Evolutionary conservation across 2,113 vertebrate species (phyloP), one percentile per base, ranked within the genome.

Genomic region (Syngnathoides biaculeatus): DNA sequence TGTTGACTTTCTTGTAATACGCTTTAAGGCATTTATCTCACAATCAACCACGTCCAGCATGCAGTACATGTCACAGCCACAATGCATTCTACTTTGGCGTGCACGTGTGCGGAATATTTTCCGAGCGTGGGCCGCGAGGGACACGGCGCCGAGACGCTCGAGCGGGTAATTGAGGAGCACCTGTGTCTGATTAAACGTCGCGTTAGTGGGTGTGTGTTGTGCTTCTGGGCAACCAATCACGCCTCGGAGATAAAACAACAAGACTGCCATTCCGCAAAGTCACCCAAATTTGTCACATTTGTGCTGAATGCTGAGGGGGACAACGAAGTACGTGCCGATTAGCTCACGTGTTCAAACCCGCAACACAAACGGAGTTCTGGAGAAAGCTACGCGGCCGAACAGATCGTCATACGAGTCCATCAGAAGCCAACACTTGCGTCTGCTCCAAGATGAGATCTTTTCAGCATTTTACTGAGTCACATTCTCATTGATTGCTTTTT

Each of bases 171-270:
- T 71, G 79, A 85, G 79, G 82, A 85, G 75, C 84, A 86, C 84
- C 86, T 84, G 83, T 39, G 75, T 57, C 76, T 84, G 82, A 86
- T 85, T 87, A 81, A 85, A 85, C 78, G 74, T 72, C 53, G 59
- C 69, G 26, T 70, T 77, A 80, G 69, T 60, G 74, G 77, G 74
- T 65, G 67, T 80, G 78, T 83, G 76, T 67, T n/a, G 77, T 77
- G 71, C n/a, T n/a, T n/a, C n/a, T 64, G 70, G 73, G 73, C 66
- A 35, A 30, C 74, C 63, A 64, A 71, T 82, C 64, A 71, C 62
- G 71, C 12, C n/a, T 30, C 53, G 12, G 26, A 78, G 87, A 78
- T 43, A 73, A 61, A 72, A 65, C 67, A 66, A 56, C 8, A 26
- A 42, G 38, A 13, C 1, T 13, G 10, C 59, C 38, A 27, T 27